Evolutionary conservation across 2,113 vertebrate species (phyloP).

Genomic region (Chinchilla lanigera): DNA sequence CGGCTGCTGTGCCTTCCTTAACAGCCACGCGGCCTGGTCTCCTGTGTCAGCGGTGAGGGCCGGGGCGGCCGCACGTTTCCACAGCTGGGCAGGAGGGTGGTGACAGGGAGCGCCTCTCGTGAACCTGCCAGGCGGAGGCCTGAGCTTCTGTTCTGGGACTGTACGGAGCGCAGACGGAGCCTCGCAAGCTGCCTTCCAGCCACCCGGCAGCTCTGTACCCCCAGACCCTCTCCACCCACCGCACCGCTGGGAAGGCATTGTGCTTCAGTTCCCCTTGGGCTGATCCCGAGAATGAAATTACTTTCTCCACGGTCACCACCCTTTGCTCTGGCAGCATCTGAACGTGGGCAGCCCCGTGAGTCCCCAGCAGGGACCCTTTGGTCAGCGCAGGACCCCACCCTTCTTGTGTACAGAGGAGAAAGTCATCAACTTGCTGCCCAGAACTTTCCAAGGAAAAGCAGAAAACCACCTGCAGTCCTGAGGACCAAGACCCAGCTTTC

Average conservation of each 20-base stretch:
- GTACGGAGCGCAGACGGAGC: no score
- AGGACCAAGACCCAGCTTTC: background rate
- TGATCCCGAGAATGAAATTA: no score
- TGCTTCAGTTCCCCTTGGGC: no score
- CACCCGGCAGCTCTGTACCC: no score
- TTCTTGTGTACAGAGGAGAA: no score
- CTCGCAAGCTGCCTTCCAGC: background rate
- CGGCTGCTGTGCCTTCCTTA: no score
- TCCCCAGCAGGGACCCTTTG: no score
- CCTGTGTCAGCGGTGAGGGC: background rate
- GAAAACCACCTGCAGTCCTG: background rate
- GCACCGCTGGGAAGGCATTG: rapidly evolving
- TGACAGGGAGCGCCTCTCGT: rapidly evolving
- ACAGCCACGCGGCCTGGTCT: background rate
- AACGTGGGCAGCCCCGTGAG: no score
- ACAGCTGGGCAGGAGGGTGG: background rate
- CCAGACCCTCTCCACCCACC: rapidly evolving
- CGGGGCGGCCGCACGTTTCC: background rate
- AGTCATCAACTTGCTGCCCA: background rate
- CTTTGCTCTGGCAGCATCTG: background rate
- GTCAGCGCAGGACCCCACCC: no score
- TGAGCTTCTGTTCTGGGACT: no score
- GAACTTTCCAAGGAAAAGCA: background rate
- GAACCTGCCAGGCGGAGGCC: no score
- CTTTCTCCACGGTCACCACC: no score